Base-by-base conservation (phyloP, 2,113 vertebrate species). In the Boulengeromyrus knoepffleri region DNA sequence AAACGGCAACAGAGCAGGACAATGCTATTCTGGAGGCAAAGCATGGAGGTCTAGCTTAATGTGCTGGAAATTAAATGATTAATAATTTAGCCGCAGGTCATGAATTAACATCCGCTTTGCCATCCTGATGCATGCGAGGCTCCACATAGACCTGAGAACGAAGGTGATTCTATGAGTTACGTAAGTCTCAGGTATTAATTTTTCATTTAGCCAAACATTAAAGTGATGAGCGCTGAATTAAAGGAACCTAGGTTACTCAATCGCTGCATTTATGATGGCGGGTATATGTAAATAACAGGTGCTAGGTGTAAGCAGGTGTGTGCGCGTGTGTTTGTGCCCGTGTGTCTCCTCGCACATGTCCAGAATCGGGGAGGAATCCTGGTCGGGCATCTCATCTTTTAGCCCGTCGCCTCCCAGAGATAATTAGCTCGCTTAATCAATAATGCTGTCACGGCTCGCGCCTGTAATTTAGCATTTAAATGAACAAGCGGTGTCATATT, bases 21-120 rank as follows among this genome's bases (percentile, higher is more conserved):
- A 94, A 91, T 95, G 96, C 95, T 97, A 96, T 97, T 95, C 95
- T 94, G 93, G 93, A 93, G 94, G 95, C 93, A 93, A 95, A 94
- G 96, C 96, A 96, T 96, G 95, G 94, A 95, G 92, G 93, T 95
- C 94, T 95, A 96, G 95, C 96, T 53, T 96, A 97, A 97, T 96
- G 96, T 90, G 47, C 94, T 95, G 95, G 95, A 97, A 98, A 98
- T 98, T 97, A 98, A 96, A 95, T 92, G 95, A 97, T 99, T 97
- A 98, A 99, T 99, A 98, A 99, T 99, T 98, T 96, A 99, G 95
- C 95, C 96, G 95, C 92, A 95, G 94, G 95, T 96, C 95, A 96
- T 98, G 97, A 97, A 97, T 99, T 97, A 97, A 94, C 94, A 93
- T 95, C 94, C 95, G 95, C 92, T 93, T 89, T 91, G 93, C 92